Conservation (phyloP, 2,888 invertebrate genomes). For the Idaea dimidiata region DNA sequence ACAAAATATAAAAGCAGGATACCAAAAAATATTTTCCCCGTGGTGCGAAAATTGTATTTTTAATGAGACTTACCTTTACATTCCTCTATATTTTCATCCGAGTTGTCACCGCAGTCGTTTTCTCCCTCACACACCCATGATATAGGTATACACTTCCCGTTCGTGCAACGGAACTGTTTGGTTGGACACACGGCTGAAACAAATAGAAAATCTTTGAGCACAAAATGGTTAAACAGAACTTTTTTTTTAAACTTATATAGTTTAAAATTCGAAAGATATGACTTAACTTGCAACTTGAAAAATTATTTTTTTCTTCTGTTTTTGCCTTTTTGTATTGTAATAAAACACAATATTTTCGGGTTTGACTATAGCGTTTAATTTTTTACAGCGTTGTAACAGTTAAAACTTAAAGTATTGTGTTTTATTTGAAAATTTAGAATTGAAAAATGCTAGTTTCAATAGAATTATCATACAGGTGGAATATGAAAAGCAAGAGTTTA, state of each 20-base stretch:
- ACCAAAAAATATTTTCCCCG: not conserved
- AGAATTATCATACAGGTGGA: too few species aligned
- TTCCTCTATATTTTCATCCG: slow-evolving; percentile 87
- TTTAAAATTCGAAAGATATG: too few species aligned
- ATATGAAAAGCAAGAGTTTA: too few species aligned
- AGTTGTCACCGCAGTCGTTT: slow-evolving; percentile 89
- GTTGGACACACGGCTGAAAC: slow-evolving; percentile 79
- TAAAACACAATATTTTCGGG: too few species aligned
- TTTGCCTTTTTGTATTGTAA: too few species aligned
- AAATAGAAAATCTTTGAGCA: slow-evolving; percentile 20
- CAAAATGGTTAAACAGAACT: not conserved
- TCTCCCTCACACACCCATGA: slow-evolving; percentile 90
- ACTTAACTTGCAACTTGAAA: too few species aligned
- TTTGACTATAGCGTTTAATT: too few species aligned
- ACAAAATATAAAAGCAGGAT: not conserved
- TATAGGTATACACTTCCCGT: slow-evolving; percentile 88
- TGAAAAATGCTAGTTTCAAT: too few species aligned
- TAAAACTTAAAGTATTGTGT: too few species aligned
- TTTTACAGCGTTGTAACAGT: too few species aligned
- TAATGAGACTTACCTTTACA: slow-evolving; percentile 82
- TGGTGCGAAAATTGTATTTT: slow-evolving; percentile 7
- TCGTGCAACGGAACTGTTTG: slow-evolving; percentile 88
- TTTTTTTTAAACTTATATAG: not conserved
- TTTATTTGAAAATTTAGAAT: too few species aligned
- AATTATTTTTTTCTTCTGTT: too few species aligned